Evolutionary conservation across 1,140 invertebrate species (phyloP).

Genomic region (Drosophila murphyi): DNA sequence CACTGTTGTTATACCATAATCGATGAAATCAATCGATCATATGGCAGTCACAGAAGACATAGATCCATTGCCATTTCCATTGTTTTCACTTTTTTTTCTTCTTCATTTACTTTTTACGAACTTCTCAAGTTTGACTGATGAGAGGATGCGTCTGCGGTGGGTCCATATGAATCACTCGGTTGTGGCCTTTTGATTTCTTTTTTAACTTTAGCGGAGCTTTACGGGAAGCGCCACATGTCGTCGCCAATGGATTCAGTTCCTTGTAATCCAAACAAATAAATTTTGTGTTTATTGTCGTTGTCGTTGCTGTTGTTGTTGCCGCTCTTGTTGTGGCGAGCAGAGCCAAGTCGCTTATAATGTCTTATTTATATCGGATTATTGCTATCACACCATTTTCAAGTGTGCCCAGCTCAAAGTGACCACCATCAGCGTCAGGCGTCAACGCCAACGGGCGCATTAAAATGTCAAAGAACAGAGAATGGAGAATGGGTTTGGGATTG

Average conservation of each 20-base stretch:
- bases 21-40: conserved; percentile 82
- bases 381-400: conserved; percentile 76
- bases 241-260: conserved; percentile 53
- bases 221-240: conserved; percentile 70
- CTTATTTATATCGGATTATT: conserved; percentile 81
- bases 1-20: conserved; percentile 73
- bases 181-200: conserved; percentile 19
- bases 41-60: neutral
- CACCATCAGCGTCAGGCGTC: conserved; percentile 61
- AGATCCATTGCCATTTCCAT: conserved; percentile 37
- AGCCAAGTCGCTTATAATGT: conserved; percentile 68
- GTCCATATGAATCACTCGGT: conserved; percentile 46
- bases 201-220: conserved; percentile 33
- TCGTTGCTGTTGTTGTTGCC: conserved; percentile 33
- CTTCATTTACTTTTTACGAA: neutral
- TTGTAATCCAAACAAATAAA: conserved; percentile 65
- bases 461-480: conserved; percentile 69
- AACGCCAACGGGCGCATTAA: conserved; percentile 79
- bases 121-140: conserved; percentile 57
- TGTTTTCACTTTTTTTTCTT: conserved; percentile 66
- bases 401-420: conserved; percentile 67
- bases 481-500: conserved; percentile 38
- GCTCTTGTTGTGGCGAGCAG: conserved; percentile 13
- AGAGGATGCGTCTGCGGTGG: conserved; percentile 49
- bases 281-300: conserved; percentile 49